Evolutionary conservation across 2,888 invertebrate genomes (phyloP).

Genomic region (Amphipyra tragopoginis): DNA sequence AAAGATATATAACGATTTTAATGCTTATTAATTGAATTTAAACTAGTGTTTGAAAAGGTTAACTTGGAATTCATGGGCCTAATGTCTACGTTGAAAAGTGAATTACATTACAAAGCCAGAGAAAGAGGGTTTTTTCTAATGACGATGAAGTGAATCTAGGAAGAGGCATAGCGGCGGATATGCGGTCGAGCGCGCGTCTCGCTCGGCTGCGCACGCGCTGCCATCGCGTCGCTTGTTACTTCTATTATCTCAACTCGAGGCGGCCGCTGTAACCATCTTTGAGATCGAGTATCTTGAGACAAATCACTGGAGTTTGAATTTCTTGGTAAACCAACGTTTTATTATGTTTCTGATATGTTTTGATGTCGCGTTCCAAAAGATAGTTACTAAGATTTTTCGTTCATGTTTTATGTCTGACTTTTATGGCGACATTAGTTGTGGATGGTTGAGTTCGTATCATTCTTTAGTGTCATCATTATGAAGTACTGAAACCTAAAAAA

Average conservation of each 20-base stretch:
- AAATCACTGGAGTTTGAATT: conserved; percentile 65
- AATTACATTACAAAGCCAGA: conserved; percentile 52
- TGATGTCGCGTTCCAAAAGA: conserved; percentile 30
- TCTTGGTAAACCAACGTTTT: conserved; percentile 50
- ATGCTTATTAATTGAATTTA: conserved; percentile 5
- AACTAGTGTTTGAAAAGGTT: conserved; percentile 17
- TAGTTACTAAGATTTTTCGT: conserved; percentile 17
- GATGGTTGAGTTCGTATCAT: conserved; percentile 17
- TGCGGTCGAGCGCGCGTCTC: conserved; percentile 86
- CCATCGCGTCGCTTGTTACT: conserved; percentile 83
- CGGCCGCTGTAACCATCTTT: conserved; percentile 76
- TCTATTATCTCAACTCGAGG: conserved; percentile 82
- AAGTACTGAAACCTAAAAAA: background rate
- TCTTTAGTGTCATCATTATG: conserved; percentile 20
- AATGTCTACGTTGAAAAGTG: conserved; percentile 49
- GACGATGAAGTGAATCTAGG: conserved; percentile 74
- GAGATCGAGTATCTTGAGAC: conserved; percentile 78
- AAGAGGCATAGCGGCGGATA: conserved; percentile 83
- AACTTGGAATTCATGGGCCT: conserved; percentile 18
- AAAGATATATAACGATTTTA: background rate
- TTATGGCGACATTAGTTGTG: conserved; percentile 39
- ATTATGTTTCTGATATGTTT: conserved; percentile 36
- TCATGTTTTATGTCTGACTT: conserved; percentile 34
- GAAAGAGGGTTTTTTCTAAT: conserved; percentile 58
- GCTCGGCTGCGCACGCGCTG: conserved; percentile 81